These are phyloP conservation scores for Ophion costatus DNA, from an alignment of 2,888 invertebrate genomes.

Conservation along the genomic window DNA sequence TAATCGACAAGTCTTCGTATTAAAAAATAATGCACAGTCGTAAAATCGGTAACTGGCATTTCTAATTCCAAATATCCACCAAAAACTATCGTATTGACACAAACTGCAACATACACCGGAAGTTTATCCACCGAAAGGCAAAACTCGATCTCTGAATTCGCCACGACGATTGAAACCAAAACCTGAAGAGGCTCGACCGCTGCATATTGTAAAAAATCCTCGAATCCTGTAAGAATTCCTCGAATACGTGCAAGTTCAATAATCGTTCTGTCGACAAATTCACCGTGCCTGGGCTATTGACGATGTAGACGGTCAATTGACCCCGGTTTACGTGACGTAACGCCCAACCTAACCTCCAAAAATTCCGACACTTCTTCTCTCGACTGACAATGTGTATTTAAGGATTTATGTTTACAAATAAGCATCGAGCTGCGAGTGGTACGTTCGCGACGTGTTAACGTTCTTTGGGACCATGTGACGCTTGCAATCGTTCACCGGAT, in stretches of 20 bases:
- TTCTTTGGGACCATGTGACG: neutral
- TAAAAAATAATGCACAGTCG: too few relatives aligned
- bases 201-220: too few relatives aligned
- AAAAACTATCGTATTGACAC: too few relatives aligned
- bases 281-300: too few relatives aligned
- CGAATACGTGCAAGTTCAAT: too few relatives aligned
- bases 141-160: neutral
- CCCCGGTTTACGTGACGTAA: constrained; percentile 56
- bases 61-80: too few relatives aligned
- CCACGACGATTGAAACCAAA: neutral
- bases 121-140: neutral
- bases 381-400: constrained; percentile 36
- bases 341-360: constrained; percentile 58
- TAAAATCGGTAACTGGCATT: too few relatives aligned
- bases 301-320: constrained; percentile 46
- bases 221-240: too few relatives aligned
- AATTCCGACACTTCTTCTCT: constrained; percentile 36
- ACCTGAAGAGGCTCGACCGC: neutral
- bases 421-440: constrained; percentile 1
- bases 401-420: constrained; percentile 47
- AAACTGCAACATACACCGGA: too few relatives aligned
- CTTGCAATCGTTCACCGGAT: neutral
- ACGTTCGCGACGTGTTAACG: constrained; percentile 13
- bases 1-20: too few relatives aligned
- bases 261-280: neutral